Conservation (phyloP, 2,888 invertebrate genomes). For the Pandemis heparana region DNA sequence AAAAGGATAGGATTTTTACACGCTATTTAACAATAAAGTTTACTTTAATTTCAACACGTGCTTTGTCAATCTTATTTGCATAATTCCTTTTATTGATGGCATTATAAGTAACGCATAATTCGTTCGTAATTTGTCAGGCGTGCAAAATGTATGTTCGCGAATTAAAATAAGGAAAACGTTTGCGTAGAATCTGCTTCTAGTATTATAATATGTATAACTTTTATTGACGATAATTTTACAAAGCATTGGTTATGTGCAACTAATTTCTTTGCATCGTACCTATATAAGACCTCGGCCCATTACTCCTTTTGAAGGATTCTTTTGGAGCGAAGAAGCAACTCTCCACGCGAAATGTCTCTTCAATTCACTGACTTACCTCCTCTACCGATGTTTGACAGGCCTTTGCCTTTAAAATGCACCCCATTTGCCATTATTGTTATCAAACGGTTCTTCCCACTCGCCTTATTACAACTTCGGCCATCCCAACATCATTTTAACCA, state of each 20-base stretch:
- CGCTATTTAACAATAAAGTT: constrained; percentile 81
- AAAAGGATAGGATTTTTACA: constrained; percentile 68
- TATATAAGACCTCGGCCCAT: too few relatives aligned
- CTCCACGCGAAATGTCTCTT: too few relatives aligned
- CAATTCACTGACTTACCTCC: too few relatives aligned
- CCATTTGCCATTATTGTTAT: background rate
- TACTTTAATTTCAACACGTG: constrained; percentile 73
- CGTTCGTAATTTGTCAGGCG: constrained; percentile 52
- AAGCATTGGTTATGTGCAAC: too few relatives aligned
- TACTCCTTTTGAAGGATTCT: too few relatives aligned
- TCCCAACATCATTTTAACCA: background rate
- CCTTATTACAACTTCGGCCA: background rate
- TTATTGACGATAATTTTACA: background rate
- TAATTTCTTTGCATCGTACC: too few relatives aligned
- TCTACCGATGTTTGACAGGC: background rate
- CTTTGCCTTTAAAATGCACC: background rate
- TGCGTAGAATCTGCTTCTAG: background rate
- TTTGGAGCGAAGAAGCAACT: background rate
- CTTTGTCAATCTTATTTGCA: constrained; percentile 66
- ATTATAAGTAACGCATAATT: constrained; percentile 61
- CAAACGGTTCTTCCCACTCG: background rate
- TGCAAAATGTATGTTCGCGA: constrained; percentile 51
- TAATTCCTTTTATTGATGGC: constrained; percentile 68
- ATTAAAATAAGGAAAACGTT: constrained; percentile 13
- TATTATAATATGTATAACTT: background rate